phyloP scores from a whole-genome alignment of 2,888 invertebrate genomes.

The Osedax frankpressi region DNA sequence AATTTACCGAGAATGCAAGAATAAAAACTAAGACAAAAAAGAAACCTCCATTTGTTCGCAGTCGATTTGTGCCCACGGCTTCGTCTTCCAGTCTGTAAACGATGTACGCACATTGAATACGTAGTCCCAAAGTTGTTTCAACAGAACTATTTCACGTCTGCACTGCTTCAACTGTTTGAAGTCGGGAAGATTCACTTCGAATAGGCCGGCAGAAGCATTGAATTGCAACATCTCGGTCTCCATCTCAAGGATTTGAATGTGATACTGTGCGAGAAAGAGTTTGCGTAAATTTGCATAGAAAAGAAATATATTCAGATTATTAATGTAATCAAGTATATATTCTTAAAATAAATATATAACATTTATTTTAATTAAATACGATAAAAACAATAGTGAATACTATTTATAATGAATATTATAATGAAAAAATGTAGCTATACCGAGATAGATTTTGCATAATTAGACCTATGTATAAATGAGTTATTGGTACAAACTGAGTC shows the following conservation, averaged over 20 bases:
- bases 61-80: constrained; percentile 89
- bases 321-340: too few relatives aligned
- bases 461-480: too few relatives aligned
- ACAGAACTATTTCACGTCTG: constrained; percentile 64
- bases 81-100: constrained; percentile 91
- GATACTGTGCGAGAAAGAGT: constrained; percentile 52
- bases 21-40: not conserved
- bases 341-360: too few relatives aligned
- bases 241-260: constrained; percentile 62
- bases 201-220: constrained; percentile 72
- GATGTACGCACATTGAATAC: constrained; percentile 74
- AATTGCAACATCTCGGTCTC: constrained; percentile 75
- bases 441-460: too few relatives aligned
- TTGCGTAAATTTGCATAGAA: too few relatives aligned
- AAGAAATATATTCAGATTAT: too few relatives aligned
- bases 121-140: constrained; percentile 90
- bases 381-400: too few relatives aligned
- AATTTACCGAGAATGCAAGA: not conserved
- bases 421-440: too few relatives aligned
- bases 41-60: constrained; percentile 84
- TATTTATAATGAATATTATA: too few relatives aligned
- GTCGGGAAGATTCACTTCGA: constrained; percentile 86
- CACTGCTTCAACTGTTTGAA: constrained; percentile 83
- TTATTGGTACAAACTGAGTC: constrained; percentile 41
- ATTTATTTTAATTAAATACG: too few relatives aligned